Evolutionary conservation across 2,888 invertebrate genomes (phyloP), one percentile per base, ranked within the genome.

Genomic region (Lasioglossum vierecki): DNA sequence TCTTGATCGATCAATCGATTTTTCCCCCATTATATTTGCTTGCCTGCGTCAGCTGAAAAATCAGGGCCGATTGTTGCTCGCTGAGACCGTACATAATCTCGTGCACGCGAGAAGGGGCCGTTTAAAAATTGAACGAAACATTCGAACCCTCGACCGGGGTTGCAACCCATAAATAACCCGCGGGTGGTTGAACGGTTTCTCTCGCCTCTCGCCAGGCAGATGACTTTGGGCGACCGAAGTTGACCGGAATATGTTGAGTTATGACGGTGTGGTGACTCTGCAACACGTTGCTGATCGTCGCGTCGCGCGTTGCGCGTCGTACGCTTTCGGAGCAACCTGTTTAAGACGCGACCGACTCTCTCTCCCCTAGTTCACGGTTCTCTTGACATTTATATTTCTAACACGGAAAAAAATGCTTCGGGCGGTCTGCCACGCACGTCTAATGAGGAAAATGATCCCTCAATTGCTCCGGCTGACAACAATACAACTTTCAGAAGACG

Each of bases 141-240:
- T 44, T 44, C 44, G 39, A 73, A 72, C 77, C 81, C 82, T 75
- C 82, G 83, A 71, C 76, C 79, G 80, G 80, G 76, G 88, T 91
- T 89, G 87, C 88, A 86, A 88, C 89, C 88, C 86, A 92, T 92
- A 91, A 91, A 91, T 92, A 90, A 91, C 88, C 90, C 86, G 84
- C 88, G 79, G 88, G 90, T 86, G 86, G 84, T 89, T 80, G 78
- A 80, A 82, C 83, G 80, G 83, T 82, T 85, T 84, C 79, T 84
- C 85, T 85, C 82, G 83, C 84, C 78, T 84, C 85, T 85, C 82
- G 83, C 74, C 84, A 73, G 63, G 76, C 85, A 82, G 88, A 89
- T 89, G 91, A 90, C 90, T 91, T 77, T 68, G 57, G 85, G 68
- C 79, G 80, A 82, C 84, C 82, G 68, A 81, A 88, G 83, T 88